phyloP scores from a whole-genome alignment of 2,888 invertebrate genomes.

The Yponomeuta cagnagella region DNA sequence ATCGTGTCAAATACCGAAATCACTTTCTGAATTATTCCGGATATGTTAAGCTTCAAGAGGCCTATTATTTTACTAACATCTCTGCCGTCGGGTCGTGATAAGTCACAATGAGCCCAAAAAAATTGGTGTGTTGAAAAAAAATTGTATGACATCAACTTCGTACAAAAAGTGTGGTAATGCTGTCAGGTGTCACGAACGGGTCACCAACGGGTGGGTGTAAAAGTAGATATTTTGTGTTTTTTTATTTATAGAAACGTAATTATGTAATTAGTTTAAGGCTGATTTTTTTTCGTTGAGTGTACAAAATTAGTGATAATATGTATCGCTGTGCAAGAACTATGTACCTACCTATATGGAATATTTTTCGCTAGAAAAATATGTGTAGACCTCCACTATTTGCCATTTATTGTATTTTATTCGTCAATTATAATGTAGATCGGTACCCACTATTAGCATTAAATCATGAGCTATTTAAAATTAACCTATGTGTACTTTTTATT shows the following conservation, averaged over 20 bases:
- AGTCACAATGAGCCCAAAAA: too few relatives aligned
- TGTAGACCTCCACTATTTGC: conserved; percentile 8
- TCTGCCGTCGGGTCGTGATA: too few relatives aligned
- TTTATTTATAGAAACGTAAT: background rate
- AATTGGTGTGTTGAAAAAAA: too few relatives aligned
- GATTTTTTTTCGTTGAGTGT: conserved; percentile 2
- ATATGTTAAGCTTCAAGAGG: too few relatives aligned
- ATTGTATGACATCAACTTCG: too few relatives aligned
- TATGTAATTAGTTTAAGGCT: background rate
- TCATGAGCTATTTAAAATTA: too few relatives aligned
- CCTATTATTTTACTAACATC: too few relatives aligned
- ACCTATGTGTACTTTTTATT: too few relatives aligned
- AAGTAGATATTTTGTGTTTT: background rate
- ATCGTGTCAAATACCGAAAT: background rate
- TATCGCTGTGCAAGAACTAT: background rate
- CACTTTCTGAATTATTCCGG: background rate
- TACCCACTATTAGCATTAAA: too few relatives aligned
- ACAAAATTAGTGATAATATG: conserved; percentile 1
- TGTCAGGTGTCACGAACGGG: background rate
- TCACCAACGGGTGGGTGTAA: too few relatives aligned
- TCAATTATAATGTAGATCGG: too few relatives aligned
- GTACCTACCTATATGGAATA: background rate
- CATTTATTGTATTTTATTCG: conserved; percentile 4
- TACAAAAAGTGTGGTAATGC: background rate
- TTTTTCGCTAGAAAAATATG: background rate